Conservation (phyloP, 1,140 invertebrate genomes). For the Drosophila ambigua region DNA sequence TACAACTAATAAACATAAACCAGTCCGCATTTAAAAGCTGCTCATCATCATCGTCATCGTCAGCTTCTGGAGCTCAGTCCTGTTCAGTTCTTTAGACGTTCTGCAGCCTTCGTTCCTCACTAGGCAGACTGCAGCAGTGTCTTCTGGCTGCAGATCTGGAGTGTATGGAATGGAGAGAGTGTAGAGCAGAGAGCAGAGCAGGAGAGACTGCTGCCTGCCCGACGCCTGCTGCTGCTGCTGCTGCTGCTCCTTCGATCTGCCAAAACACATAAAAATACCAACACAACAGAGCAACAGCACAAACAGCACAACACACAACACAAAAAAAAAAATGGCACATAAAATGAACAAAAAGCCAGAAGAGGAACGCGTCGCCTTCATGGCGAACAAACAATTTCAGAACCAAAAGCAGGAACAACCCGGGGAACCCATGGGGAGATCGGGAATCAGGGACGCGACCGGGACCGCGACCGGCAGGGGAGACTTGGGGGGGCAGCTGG, state of each 20-base stretch:
- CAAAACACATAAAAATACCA: constrained; percentile 79
- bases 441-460: constrained; percentile 2
- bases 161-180: too few relatives aligned
- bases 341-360: constrained; percentile 61
- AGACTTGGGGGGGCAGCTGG: constrained; percentile 16
- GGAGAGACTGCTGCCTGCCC: neutral
- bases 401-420: constrained; percentile 46
- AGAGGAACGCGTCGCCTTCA: constrained; percentile 62
- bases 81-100: too few relatives aligned
- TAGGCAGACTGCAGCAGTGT: too few relatives aligned
- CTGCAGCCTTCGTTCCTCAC: too few relatives aligned
- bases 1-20: constrained; percentile 83
- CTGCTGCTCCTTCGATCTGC: constrained; percentile 46
- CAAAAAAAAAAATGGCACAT: constrained; percentile 61
- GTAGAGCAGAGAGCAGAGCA: constrained; percentile 2
- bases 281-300: constrained; percentile 46
- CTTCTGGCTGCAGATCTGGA: too few relatives aligned
- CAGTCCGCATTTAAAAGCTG: constrained; percentile 77
- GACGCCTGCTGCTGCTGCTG: constrained; percentile 23
- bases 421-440: constrained; percentile 15
- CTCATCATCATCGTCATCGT: constrained; percentile 61
- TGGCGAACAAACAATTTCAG: constrained; percentile 80
- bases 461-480: too few relatives aligned
- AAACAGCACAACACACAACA: constrained; percentile 11
- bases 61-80: too few relatives aligned